phyloP scores from a whole-genome alignment of 2,113 vertebrate species.

The Urocynchramus pylzowi region DNA sequence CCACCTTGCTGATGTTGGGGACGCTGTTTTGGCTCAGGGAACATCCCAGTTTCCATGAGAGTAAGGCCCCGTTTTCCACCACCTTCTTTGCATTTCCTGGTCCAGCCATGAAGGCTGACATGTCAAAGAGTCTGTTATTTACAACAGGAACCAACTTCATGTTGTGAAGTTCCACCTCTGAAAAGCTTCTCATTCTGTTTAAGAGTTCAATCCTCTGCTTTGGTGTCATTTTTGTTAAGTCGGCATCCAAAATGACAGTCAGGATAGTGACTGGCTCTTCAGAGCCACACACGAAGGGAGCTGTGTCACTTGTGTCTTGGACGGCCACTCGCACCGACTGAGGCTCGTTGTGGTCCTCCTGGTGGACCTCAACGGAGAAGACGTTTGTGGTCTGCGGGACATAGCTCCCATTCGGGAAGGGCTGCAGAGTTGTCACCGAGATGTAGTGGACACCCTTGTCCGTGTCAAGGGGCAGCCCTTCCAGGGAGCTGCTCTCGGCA shows the following conservation, averaged over 20 bases:
- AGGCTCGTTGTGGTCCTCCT: slow-evolving; percentile 87
- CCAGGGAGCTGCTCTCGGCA: slow-evolving; percentile 73
- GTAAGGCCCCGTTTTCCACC: slow-evolving; percentile 91
- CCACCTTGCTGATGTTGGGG: slow-evolving; percentile 88
- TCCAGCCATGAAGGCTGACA: slow-evolving; percentile 97
- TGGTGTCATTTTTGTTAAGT: slow-evolving; percentile 93
- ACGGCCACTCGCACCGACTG: slow-evolving; percentile 76
- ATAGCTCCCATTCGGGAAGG: slow-evolving; percentile 76
- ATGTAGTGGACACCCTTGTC: slow-evolving; percentile 94
- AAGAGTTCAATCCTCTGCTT: slow-evolving; percentile 86
- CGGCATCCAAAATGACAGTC: slow-evolving; percentile 94
- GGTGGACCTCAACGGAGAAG: slow-evolving; percentile 91
- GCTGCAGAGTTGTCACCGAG: slow-evolving; percentile 75
- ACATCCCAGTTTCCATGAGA: slow-evolving; percentile 95
- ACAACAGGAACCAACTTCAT: slow-evolving; percentile 94
- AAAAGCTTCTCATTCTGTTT: slow-evolving; percentile 85
- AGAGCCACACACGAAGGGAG: slow-evolving; percentile 77
- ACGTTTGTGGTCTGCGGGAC: slow-evolving; percentile 80
- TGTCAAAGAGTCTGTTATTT: slow-evolving; percentile 96
- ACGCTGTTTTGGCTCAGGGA: slow-evolving; percentile 87
- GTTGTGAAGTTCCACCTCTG: slow-evolving; percentile 83
- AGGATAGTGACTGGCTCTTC: slow-evolving; percentile 89
- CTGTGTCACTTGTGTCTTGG: slow-evolving; percentile 71
- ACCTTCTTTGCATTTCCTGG: slow-evolving; percentile 97
- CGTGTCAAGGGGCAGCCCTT: slow-evolving; percentile 88